Percentiles rank a stretch among this genome's conserved stretches.
phyloP scores from a whole-genome alignment of 2,888 invertebrate genomes.

The Diarsia mendica region DNA sequence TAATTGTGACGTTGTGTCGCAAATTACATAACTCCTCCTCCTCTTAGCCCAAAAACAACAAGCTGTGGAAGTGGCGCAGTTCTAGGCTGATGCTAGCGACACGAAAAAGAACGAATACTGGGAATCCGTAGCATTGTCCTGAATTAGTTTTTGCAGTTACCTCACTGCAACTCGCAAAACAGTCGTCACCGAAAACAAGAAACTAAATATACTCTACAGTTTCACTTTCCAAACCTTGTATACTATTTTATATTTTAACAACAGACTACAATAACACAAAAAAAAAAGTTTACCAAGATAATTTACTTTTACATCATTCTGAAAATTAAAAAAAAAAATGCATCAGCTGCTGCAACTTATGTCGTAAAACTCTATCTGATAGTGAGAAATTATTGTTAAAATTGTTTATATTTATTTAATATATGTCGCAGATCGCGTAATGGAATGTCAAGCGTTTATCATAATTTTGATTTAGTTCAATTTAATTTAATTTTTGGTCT shows the following conservation, averaged over 20 bases:
- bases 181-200: background rate
- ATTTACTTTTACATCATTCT: constrained; percentile 8
- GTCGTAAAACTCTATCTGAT: constrained; percentile 26
- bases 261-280: background rate
- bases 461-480: no score
- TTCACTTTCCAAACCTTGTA: background rate
- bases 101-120: background rate
- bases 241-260: constrained; percentile 6
- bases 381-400: background rate
- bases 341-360: constrained; percentile 32
- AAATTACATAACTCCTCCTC: no score
- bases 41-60: no score
- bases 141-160: background rate
- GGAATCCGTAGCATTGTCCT: background rate
- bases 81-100: no score
- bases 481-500: no score
- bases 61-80: no score
- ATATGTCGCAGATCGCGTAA: no score
- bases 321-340: constrained; percentile 32
- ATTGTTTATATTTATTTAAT: background rate
- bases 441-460: no score
- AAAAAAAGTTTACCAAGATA: background rate
- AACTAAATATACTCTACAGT: no score
- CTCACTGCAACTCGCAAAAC: background rate
- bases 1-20: no score